Conservation (phyloP, 2,113 vertebrate genomes). For the Copsychus sechellarum region DNA sequence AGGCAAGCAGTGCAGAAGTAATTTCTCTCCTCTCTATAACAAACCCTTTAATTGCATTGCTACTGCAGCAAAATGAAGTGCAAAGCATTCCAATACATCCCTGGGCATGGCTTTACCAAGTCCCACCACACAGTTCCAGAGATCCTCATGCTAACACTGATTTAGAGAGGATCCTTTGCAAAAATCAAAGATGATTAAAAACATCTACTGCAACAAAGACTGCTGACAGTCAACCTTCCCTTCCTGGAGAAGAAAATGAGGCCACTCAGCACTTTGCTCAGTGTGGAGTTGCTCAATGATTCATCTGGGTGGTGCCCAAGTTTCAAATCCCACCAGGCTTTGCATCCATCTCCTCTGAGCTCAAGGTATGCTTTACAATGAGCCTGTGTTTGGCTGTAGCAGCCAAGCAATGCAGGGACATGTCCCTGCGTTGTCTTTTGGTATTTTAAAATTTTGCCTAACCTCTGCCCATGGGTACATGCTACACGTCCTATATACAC, state of each 20-base stretch:
- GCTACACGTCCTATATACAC: neutral
- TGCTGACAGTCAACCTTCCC: neutral
- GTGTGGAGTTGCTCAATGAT: neutral
- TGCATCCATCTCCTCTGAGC: neutral
- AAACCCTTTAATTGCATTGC: neutral
- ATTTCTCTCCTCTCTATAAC: neutral
- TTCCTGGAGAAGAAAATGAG: conserved; percentile 27
- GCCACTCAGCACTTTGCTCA: conserved; percentile 14
- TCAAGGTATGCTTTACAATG: neutral
- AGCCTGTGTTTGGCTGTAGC: neutral
- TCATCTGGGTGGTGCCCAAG: neutral
- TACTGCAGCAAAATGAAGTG: neutral
- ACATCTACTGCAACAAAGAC: neutral
- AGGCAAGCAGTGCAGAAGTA: neutral
- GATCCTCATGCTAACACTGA: neutral
- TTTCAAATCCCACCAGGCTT: neutral
- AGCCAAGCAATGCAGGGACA: neutral
- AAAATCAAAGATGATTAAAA: neutral
- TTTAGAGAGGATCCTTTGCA: neutral
- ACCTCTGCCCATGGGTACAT: neutral
- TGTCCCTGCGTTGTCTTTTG: neutral
- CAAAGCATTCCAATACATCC: neutral
- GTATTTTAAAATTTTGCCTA: neutral
- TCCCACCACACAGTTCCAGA: neutral
- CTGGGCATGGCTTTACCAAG: neutral